Evolutionary conservation across 2,888 invertebrate species (phyloP).

Genomic region (Lithosia quadra): DNA sequence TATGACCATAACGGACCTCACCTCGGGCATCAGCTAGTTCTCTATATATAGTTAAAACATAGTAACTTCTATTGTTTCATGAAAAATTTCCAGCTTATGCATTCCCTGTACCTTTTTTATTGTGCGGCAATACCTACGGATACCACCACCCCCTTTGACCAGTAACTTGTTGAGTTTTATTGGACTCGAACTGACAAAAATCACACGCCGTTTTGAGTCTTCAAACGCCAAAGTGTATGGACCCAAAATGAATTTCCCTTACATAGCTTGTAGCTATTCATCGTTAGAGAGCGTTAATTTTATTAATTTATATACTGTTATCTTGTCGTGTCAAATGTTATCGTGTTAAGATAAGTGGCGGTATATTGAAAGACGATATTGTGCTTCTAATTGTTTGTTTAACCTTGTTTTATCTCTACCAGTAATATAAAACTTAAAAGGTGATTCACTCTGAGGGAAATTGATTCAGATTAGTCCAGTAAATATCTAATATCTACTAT

Average conservation of each 20-base stretch:
- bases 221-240: too few species aligned
- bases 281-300: neutral
- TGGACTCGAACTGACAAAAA: too few species aligned
- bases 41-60: neutral
- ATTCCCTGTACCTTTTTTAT: too few species aligned
- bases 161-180: too few species aligned
- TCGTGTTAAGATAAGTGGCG: constrained; percentile 33
- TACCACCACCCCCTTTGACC: too few species aligned
- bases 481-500: constrained; percentile 20
- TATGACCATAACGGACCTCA: too few species aligned
- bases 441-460: constrained; percentile 38
- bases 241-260: too few species aligned
- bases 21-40: too few species aligned
- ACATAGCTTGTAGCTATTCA: neutral
- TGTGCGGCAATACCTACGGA: too few species aligned
- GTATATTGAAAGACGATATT: constrained; percentile 43
- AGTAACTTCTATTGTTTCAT: neutral
- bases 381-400: constrained; percentile 36
- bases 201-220: too few species aligned
- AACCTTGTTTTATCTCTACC: constrained; percentile 24
- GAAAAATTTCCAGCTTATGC: neutral
- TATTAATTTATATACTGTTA: neutral
- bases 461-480: constrained; percentile 26
- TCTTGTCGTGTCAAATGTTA: constrained; percentile 40
- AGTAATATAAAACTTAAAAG: constrained; percentile 25